Percentiles rank a stretch among this genome's conserved stretches.
Evolutionary conservation across 2,797 vertebrate species (phyloP).

Genomic region (Halcyon badia): DNA sequence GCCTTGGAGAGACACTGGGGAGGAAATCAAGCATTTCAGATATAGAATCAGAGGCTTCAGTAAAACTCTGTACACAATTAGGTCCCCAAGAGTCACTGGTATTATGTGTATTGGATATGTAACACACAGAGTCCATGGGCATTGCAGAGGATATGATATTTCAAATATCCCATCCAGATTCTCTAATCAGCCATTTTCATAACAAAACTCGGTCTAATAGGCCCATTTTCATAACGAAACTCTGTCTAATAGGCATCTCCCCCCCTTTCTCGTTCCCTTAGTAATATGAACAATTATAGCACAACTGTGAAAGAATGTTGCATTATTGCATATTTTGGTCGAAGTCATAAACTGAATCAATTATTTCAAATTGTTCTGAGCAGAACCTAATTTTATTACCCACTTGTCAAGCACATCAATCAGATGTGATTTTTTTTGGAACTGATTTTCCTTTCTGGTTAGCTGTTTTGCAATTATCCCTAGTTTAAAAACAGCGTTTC

Average conservation of each 20-base stretch:
- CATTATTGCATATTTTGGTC: background rate
- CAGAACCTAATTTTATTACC: slow-evolving; percentile 58
- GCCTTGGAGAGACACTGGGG: background rate
- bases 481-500: slow-evolving; percentile 20
- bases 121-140: background rate
- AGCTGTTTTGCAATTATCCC: slow-evolving; percentile 42
- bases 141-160: background rate
- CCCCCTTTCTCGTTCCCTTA: background rate
- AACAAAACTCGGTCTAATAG: background rate
- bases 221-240: slow-evolving; percentile 2
- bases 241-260: background rate
- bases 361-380: slow-evolving; percentile 39
- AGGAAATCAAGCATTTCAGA: background rate
- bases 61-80: background rate
- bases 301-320: background rate
- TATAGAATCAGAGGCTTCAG: background rate
- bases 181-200: slow-evolving; percentile 16
- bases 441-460: slow-evolving; percentile 28
- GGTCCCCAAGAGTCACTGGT: background rate
- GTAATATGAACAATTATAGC: background rate
- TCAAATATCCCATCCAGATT: background rate
- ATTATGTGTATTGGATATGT: background rate
- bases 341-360: slow-evolving; percentile 47
- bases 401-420: slow-evolving; percentile 57
- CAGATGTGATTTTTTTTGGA: slow-evolving; percentile 12